phyloP scores from a whole-genome alignment of 2,888 invertebrate genomes.

The Caprella mutica region DNA sequence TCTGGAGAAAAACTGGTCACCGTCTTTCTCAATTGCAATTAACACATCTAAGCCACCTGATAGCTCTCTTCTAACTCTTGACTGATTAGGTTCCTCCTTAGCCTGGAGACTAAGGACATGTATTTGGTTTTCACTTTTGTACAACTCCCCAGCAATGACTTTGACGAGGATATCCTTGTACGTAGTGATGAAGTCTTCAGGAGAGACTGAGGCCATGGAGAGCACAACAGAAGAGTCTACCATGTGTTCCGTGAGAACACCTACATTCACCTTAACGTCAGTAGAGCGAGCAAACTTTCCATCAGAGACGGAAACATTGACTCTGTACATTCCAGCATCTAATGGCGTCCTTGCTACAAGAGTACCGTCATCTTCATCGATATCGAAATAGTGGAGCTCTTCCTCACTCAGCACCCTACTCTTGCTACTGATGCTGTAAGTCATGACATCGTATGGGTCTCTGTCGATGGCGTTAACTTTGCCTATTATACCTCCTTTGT shows the following conservation, averaged over 20 bases:
- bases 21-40: constrained; percentile 21
- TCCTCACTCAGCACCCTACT: constrained; percentile 38
- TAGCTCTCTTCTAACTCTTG: not conserved
- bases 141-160: constrained; percentile 65
- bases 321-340: constrained; percentile 70
- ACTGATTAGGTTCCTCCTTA: not conserved
- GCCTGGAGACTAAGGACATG: constrained; percentile 73
- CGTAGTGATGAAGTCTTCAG: constrained; percentile 71
- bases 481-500: constrained; percentile 78
- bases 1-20: constrained; percentile 19
- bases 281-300: constrained; percentile 44
- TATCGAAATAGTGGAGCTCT: constrained; percentile 53
- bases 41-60: constrained; percentile 24
- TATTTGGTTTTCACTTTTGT: constrained; percentile 64
- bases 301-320: constrained; percentile 47
- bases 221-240: constrained; percentile 73
- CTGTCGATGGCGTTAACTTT: constrained; percentile 76
- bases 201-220: constrained; percentile 66
- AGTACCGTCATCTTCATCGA: constrained; percentile 67
- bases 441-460: constrained; percentile 82
- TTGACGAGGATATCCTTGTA: constrained; percentile 73
- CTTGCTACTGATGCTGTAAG: constrained; percentile 54
- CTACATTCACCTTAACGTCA: constrained; percentile 64
- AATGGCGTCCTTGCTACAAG: constrained; percentile 68
- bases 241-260: constrained; percentile 69